Evolutionary conservation across 1,140 invertebrate species (phyloP).

Genomic region (Drosophila tropicalis): DNA sequence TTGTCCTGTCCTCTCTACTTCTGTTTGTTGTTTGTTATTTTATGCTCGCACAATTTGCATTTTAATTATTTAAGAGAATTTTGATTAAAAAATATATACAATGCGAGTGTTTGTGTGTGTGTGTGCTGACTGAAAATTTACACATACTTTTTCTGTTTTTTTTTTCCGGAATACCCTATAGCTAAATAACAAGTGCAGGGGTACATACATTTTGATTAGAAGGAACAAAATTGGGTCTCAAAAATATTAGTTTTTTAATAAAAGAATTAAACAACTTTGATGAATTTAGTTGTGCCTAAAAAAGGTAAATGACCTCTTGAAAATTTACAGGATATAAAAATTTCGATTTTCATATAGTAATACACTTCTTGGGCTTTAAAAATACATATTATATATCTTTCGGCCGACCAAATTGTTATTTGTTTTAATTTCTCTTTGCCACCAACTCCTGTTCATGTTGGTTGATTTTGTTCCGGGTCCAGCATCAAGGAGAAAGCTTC

Average conservation of each 20-base stretch:
- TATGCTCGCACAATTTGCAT: conserved; percentile 80
- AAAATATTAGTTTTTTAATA: too few species aligned
- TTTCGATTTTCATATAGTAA: too few species aligned
- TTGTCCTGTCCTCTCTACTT: conserved; percentile 47
- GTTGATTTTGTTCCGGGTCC: neutral
- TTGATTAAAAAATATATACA: conserved; percentile 78
- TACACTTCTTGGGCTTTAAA: neutral
- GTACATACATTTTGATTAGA: too few species aligned
- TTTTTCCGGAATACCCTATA: neutral
- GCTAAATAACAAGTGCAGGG: too few species aligned
- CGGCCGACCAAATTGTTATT: neutral
- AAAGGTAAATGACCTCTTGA: too few species aligned
- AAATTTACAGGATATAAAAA: too few species aligned
- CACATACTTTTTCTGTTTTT: conserved; percentile 3
- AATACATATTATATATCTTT: neutral
- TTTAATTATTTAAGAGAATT: conserved; percentile 83
- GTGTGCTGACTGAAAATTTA: conserved; percentile 4
- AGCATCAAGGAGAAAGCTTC: neutral
- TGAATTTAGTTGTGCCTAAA: too few species aligned
- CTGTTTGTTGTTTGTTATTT: conserved; percentile 71
- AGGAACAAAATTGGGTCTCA: too few species aligned
- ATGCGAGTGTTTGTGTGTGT: neutral
- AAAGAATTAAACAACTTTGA: too few species aligned
- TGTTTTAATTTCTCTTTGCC: conserved; percentile 1
- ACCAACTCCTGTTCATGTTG: neutral